Evolutionary conservation across 2,797 vertebrate species (phyloP).

Genomic region (Huso huso): DNA sequence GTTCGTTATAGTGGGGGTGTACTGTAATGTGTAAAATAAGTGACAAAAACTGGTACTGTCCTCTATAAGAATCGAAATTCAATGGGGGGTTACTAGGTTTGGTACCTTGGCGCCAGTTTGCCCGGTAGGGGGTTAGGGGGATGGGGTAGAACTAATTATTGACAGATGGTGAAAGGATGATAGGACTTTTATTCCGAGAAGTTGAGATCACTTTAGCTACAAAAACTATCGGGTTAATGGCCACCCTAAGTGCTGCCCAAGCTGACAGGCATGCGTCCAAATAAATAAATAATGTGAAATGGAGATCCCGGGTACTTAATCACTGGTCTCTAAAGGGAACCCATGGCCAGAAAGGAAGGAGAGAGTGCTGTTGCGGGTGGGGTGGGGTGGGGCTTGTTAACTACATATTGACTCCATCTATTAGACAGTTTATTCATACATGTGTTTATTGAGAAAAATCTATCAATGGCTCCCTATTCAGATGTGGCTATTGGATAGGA

Average conservation of each 20-base stretch:
- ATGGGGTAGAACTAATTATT: slow-evolving; percentile 13
- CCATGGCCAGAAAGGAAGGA: slow-evolving; percentile 10
- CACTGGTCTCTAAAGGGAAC: slow-evolving; percentile 8
- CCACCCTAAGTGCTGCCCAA: slow-evolving; percentile 34
- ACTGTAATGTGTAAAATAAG: no score
- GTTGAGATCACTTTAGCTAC: slow-evolving; percentile 29
- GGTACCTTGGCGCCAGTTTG: slow-evolving; percentile 13
- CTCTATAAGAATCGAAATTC: neutral
- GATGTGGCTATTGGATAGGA: neutral
- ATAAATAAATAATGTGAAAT: slow-evolving; percentile 60
- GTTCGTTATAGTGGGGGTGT: no score
- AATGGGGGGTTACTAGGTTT: neutral
- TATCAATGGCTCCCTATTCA: slow-evolving; percentile 13
- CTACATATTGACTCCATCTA: slow-evolving; percentile 12
- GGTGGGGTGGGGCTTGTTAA: slow-evolving; percentile 19
- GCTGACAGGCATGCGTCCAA: slow-evolving; percentile 35
- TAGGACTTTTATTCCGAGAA: slow-evolving; percentile 20
- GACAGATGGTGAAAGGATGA: slow-evolving; percentile 15
- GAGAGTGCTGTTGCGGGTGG: slow-evolving; percentile 7
- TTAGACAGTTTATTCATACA: slow-evolving; percentile 19
- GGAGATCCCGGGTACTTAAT: slow-evolving; percentile 22
- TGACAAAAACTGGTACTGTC: no score
- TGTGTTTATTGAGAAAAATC: slow-evolving; percentile 1
- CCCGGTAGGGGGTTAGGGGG: neutral
- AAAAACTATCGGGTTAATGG: slow-evolving; percentile 28